A percentile compares a stretch with the other conserved stretches of the same genome.
Evolutionary conservation across 2,797 vertebrate genomes (phyloP).

Genomic region (Catharus ustulatus): DNA sequence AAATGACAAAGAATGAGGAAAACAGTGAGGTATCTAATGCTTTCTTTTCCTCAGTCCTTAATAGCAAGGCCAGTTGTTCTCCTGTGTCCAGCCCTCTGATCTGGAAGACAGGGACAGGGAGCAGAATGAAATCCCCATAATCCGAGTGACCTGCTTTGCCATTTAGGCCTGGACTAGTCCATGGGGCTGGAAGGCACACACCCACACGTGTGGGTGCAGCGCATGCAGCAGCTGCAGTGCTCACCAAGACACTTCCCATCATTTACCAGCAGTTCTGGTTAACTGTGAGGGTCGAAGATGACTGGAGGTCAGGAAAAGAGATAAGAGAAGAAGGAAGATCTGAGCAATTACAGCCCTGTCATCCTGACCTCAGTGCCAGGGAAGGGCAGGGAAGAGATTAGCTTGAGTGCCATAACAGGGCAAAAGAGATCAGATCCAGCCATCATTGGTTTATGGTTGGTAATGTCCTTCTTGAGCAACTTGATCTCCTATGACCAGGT

Average conservation of each 20-base stretch:
- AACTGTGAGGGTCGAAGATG: neutral
- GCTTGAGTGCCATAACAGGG: neutral
- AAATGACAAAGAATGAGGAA: neutral
- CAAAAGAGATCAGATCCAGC: neutral
- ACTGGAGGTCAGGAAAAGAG: neutral
- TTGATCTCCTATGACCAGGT: neutral
- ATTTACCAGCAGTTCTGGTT: neutral
- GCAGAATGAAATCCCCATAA: neutral
- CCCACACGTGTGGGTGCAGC: accelerated
- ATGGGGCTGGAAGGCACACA: neutral
- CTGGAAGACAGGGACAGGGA: neutral
- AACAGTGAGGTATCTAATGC: accelerated
- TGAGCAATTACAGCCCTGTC: neutral
- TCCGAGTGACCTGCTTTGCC: neutral
- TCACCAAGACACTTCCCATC: neutral
- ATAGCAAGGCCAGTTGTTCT: neutral
- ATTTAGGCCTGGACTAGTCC: neutral
- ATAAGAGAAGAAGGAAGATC: neutral
- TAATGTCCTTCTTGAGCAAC: neutral
- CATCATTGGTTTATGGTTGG: neutral
- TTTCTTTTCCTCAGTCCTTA: neutral
- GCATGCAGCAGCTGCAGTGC: neutral
- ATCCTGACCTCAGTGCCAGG: neutral
- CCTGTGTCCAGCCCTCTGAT: neutral
- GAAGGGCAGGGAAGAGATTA: neutral